A percentile compares a stretch with the other conserved stretches of the same genome.
Conservation (phyloP, 2,113 vertebrate genomes). For the Trichomycterus rosablanca region DNA sequence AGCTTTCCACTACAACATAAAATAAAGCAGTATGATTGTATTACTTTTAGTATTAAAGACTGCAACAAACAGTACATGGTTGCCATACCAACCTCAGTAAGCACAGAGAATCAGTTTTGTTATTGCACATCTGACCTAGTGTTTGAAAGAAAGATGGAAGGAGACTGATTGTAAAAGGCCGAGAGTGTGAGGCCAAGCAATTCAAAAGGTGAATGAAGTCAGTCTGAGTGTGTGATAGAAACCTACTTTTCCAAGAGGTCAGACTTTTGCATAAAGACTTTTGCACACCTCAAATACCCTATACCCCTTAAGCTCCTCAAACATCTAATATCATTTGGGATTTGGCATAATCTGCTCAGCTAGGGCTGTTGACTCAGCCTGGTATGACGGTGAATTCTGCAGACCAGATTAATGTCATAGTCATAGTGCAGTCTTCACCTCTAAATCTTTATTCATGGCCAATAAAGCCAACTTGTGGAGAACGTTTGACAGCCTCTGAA, state of each 20-base stretch:
- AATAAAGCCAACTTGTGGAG: background rate
- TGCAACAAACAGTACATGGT: conserved; percentile 22
- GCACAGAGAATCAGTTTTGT: conserved; percentile 10
- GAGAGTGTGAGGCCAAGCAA: background rate
- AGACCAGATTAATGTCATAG: conserved; percentile 17
- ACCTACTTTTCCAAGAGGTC: conserved; percentile 11
- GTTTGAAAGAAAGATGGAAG: conserved; percentile 1
- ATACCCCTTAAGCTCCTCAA: conserved; percentile 19
- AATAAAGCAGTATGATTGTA: too few species aligned
- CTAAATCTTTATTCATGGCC: conserved; percentile 8
- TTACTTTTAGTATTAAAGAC: too few species aligned
- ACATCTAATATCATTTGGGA: conserved; percentile 11
- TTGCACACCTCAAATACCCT: conserved; percentile 14
- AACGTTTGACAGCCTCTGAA: background rate
- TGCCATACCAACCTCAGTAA: conserved; percentile 35
- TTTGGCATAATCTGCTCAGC: conserved; percentile 20
- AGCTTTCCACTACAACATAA: too few species aligned
- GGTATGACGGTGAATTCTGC: conserved; percentile 19
- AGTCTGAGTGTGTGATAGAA: conserved; percentile 14
- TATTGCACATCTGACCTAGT: background rate
- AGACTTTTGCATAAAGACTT: background rate
- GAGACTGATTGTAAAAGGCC: background rate
- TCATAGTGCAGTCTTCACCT: conserved; percentile 3
- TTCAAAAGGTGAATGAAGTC: background rate
- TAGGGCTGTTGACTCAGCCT: conserved; percentile 22